These are phyloP conservation scores for Ammospiza maritima DNA, from an alignment of 2,797 vertebrate species.

Conservation along the genomic window DNA sequence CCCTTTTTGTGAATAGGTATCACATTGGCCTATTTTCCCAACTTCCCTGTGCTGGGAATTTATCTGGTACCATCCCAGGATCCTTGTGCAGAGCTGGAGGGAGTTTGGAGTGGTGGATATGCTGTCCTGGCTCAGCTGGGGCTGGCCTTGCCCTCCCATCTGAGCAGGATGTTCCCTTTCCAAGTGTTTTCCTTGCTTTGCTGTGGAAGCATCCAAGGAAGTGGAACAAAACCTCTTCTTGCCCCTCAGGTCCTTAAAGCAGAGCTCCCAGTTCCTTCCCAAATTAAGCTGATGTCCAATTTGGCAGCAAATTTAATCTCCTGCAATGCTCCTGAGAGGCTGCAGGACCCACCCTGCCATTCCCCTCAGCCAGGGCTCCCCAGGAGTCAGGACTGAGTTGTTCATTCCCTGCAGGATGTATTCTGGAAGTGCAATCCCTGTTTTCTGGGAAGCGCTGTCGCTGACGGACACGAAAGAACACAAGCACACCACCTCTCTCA, in stretches of 20 bases:
- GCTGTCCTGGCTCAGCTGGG: background rate
- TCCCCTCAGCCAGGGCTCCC: background rate
- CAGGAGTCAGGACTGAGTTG: background rate
- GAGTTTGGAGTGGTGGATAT: background rate
- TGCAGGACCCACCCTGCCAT: background rate
- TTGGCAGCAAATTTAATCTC: background rate
- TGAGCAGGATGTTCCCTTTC: background rate
- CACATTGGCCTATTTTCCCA: too few species aligned
- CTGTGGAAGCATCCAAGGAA: background rate
- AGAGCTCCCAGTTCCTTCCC: background rate
- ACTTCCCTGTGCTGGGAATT: background rate
- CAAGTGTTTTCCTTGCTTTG: background rate
- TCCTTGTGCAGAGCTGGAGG: background rate
- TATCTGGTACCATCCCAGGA: background rate
- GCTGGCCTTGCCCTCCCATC: background rate
- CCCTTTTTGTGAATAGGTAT: too few species aligned
- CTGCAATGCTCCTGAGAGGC: background rate
- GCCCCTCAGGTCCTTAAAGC: background rate
- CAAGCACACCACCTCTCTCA: too few species aligned
- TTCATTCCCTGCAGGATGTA: background rate
- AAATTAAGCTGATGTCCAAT: background rate
- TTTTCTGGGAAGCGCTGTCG: background rate
- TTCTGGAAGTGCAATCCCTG: background rate
- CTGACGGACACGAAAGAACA: too few species aligned
- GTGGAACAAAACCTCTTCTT: background rate